A percentile compares a stretch with the other conserved stretches of the same genome.
These are phyloP conservation scores for Orchesellides sinensis DNA, from an alignment of 2,888 invertebrate species.

Conservation along the genomic window DNA sequence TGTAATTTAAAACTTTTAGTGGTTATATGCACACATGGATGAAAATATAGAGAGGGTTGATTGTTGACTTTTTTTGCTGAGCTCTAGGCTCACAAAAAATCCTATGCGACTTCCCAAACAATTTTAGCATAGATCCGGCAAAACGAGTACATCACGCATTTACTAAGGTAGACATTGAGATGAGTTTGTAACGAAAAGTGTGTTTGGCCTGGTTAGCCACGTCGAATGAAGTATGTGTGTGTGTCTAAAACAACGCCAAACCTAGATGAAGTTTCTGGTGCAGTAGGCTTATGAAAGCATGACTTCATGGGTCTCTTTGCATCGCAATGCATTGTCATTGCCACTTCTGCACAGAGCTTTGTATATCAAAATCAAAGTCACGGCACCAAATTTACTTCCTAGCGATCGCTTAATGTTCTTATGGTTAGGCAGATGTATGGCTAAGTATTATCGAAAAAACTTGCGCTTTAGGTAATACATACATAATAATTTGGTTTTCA, in stretches of 20 bases:
- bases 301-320: not conserved
- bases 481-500: no score
- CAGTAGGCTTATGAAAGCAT: conserved; percentile 24
- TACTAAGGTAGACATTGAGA: not conserved
- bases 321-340: conserved; percentile 27
- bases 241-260: not conserved
- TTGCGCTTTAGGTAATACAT: no score
- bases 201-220: conserved; percentile 54
- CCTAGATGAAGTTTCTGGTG: conserved; percentile 4
- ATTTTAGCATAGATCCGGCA: conserved; percentile 38
- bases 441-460: no score
- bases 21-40: no score
- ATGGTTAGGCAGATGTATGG: not conserved
- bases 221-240: conserved; percentile 12
- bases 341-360: no score
- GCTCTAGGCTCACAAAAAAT: not conserved
- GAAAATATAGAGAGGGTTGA: not conserved
- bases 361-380: conserved; percentile 6
- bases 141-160: conserved; percentile 7
- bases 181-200: conserved; percentile 15
- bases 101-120: not conserved
- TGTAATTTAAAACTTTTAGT: no score
- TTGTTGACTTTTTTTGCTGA: not conserved
- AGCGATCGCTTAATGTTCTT: not conserved
- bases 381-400: not conserved